These are phyloP conservation scores for Pituophis catenifer DNA, from an alignment of 2,113 vertebrate genomes.

Conservation along the genomic window DNA sequence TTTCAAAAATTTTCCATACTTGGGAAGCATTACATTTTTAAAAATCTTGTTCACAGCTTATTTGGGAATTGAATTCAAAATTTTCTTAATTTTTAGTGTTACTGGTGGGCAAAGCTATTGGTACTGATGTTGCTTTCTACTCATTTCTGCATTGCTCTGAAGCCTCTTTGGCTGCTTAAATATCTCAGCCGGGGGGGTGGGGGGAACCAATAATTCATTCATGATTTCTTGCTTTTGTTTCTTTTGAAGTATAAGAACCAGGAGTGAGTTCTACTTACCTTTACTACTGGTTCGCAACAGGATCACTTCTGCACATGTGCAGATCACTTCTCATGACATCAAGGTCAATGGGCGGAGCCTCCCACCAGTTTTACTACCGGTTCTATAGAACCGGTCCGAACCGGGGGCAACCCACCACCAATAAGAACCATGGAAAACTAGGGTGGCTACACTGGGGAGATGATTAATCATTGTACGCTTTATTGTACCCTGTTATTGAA, in stretches of 20 bases:
- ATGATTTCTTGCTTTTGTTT: not conserved
- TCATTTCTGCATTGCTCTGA: not conserved
- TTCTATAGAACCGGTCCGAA: too few species aligned
- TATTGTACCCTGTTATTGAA: not conserved
- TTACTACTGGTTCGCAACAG: too few species aligned
- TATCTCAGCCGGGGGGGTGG: not conserved
- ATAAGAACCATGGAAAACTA: not conserved
- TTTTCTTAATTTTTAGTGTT: not conserved
- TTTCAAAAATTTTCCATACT: not conserved
- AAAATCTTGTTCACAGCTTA: not conserved
- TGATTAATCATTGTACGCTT: not conserved
- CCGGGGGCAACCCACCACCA: too few species aligned
- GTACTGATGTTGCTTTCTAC: not conserved
- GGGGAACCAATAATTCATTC: not conserved
- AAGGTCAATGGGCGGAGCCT: too few species aligned
- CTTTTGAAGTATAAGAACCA: not conserved
- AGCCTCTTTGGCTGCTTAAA: not conserved
- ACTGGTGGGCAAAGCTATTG: not conserved
- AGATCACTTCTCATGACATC: too few species aligned
- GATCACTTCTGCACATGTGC: too few species aligned
- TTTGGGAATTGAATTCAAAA: not conserved
- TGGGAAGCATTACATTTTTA: not conserved
- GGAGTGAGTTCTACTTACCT: too few species aligned
- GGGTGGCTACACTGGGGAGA: not conserved
- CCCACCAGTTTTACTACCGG: too few species aligned